Evolutionary conservation across 2,113 vertebrate genomes (phyloP).

Genomic region (Gopherus evgoodei): DNA sequence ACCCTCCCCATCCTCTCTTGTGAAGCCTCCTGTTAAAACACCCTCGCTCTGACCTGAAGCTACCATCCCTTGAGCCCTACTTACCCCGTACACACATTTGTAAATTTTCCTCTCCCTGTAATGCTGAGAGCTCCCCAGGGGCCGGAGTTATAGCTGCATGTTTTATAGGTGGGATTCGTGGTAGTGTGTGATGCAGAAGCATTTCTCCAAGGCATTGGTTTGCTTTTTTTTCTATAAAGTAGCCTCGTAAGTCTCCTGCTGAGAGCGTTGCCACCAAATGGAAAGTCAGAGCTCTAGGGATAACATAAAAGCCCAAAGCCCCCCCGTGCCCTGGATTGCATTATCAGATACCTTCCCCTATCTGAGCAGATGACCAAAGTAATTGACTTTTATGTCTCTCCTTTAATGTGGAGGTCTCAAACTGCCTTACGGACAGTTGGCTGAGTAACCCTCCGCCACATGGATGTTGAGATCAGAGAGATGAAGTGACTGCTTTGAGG

Average conservation of each 20-base stretch:
- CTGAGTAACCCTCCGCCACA: neutral
- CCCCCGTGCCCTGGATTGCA: neutral
- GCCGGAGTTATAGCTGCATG: neutral
- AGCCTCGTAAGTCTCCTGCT: neutral
- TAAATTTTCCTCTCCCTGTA: conserved; percentile 10
- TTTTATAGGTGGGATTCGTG: neutral
- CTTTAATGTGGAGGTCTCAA: neutral
- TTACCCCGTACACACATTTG: neutral
- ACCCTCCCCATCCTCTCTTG: neutral
- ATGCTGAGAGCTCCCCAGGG: neutral
- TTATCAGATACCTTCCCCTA: neutral
- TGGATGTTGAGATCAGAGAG: neutral
- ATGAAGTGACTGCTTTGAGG: neutral
- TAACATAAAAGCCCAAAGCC: neutral
- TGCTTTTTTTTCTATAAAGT: conserved; percentile 12
- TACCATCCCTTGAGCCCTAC: conserved; percentile 16
- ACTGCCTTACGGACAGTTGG: neutral
- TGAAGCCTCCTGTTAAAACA: conserved; percentile 8
- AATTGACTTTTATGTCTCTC: conserved; percentile 9
- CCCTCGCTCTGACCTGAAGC: neutral
- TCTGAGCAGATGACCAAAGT: neutral
- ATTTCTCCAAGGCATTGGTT: neutral
- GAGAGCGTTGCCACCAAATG: neutral
- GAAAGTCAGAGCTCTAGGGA: neutral
- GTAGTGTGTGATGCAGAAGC: neutral